A percentile compares a stretch with the other conserved stretches of the same genome.
Evolutionary conservation across 92 coral and sea anemone species (phyloP).

Genomic region (Zoanthus sansibaricus): DNA sequence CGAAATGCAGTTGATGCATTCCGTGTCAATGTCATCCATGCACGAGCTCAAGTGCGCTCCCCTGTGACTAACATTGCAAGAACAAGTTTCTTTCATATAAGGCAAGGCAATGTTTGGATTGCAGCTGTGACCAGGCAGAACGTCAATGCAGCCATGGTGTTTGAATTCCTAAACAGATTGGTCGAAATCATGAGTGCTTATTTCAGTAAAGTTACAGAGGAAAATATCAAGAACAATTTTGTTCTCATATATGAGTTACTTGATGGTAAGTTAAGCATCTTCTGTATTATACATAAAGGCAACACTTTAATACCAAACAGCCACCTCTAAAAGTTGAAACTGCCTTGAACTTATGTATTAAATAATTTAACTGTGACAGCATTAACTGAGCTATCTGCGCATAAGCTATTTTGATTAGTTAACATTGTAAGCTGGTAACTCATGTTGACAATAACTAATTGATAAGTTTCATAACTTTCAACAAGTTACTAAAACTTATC

Average conservation of each 20-base stretch:
- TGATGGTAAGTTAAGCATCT: slow-evolving; percentile 78
- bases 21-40: slow-evolving; percentile 98
- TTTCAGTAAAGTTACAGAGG: slow-evolving; percentile 99
- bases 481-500: no score
- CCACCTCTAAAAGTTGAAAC: no score
- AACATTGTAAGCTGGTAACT: no score
- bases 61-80: slow-evolving; percentile 99
- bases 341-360: no score
- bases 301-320: no score
- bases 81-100: slow-evolving; percentile 97
- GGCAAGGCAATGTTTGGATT: slow-evolving; percentile 99
- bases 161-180: slow-evolving; percentile 94
- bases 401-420: no score
- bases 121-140: slow-evolving; percentile 99
- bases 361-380: no score
- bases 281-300: no score
- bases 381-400: no score
- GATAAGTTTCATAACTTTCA: no score
- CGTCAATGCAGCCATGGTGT: slow-evolving; percentile 98
- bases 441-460: no score
- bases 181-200: slow-evolving; percentile 98
- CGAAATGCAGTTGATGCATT: slow-evolving; percentile 99
- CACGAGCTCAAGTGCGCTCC: slow-evolving; percentile 97
- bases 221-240: slow-evolving; percentile 98
- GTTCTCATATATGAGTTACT: slow-evolving; percentile 96